Conservation (phyloP, 2,113 vertebrate species). For the Himantopus leucocephalus region DNA sequence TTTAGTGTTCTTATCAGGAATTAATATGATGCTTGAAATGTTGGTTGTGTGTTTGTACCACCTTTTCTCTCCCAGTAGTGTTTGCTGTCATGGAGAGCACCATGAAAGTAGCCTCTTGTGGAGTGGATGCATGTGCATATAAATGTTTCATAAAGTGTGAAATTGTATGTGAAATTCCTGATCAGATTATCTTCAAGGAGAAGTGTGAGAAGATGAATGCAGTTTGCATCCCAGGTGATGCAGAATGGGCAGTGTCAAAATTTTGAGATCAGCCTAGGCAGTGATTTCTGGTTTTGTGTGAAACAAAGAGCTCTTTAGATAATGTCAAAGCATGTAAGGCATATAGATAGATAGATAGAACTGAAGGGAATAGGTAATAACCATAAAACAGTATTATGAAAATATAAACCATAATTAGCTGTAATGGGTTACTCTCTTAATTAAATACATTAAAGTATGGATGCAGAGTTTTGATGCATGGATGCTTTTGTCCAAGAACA, state of each 20-base stretch:
- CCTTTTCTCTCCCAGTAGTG: background rate
- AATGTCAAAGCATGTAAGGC: background rate
- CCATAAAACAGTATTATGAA: constrained; percentile 58
- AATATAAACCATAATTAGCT: constrained; percentile 57
- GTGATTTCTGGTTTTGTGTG: background rate
- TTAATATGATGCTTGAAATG: background rate
- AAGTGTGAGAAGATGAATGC: background rate
- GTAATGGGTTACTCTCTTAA: constrained; percentile 55
- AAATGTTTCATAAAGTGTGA: background rate
- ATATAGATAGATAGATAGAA: constrained; percentile 33
- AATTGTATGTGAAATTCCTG: background rate
- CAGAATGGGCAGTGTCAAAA: background rate
- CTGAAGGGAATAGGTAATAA: constrained; percentile 54
- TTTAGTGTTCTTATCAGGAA: background rate
- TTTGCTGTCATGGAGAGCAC: background rate
- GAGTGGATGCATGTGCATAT: background rate
- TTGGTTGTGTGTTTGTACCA: background rate
- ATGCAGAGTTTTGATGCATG: constrained; percentile 49
- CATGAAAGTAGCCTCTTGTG: background rate
- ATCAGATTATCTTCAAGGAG: background rate
- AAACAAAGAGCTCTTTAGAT: background rate
- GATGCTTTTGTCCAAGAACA: constrained; percentile 53
- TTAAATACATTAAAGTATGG: constrained; percentile 46
- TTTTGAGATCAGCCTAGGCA: background rate
- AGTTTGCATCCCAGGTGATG: background rate